A percentile compares a stretch with the other conserved stretches of the same genome.
Conservation (phyloP, 2,797 vertebrate genomes). For the Hippoglossus hippoglossus region DNA sequence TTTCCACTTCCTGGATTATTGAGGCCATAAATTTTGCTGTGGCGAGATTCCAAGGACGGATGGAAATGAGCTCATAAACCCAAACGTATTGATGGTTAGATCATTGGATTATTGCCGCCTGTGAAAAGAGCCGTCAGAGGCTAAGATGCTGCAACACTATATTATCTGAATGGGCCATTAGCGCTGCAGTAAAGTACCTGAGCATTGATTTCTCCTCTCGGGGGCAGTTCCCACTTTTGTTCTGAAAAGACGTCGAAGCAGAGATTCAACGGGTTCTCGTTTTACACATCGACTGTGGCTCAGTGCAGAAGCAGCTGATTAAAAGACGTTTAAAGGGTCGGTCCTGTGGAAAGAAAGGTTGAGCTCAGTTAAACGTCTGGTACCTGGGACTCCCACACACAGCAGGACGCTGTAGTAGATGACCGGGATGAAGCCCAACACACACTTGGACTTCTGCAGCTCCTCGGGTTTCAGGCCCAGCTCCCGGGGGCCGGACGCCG, state of each 20-base stretch:
- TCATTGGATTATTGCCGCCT: background rate
- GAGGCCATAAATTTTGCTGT: background rate
- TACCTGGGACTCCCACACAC: constrained; percentile 93
- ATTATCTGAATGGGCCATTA: background rate
- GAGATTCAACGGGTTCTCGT: too few species aligned
- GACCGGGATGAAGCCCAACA: constrained; percentile 87
- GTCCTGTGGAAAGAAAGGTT: too few species aligned
- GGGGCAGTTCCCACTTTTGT: too few species aligned
- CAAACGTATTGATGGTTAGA: constrained; percentile 8
- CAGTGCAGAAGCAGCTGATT: too few species aligned
- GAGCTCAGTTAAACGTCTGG: too few species aligned
- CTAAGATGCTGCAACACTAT: background rate
- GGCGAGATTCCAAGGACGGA: background rate
- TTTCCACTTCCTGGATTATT: background rate
- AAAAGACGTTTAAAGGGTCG: too few species aligned
- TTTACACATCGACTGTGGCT: too few species aligned
- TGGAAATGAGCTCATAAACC: background rate
- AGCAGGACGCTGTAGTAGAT: constrained; percentile 93
- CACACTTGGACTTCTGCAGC: constrained; percentile 85
- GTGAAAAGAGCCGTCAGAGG: background rate
- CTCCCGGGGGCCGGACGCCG: constrained; percentile 59
- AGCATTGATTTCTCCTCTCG: background rate
- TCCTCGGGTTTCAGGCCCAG: constrained; percentile 59
- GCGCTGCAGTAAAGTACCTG: background rate
- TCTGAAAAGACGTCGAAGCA: too few species aligned